Percentiles rank a stretch among this genome's conserved stretches.
phyloP scores from a whole-genome alignment of 2,888 invertebrate genomes.

The Polydrusus cervinus region DNA sequence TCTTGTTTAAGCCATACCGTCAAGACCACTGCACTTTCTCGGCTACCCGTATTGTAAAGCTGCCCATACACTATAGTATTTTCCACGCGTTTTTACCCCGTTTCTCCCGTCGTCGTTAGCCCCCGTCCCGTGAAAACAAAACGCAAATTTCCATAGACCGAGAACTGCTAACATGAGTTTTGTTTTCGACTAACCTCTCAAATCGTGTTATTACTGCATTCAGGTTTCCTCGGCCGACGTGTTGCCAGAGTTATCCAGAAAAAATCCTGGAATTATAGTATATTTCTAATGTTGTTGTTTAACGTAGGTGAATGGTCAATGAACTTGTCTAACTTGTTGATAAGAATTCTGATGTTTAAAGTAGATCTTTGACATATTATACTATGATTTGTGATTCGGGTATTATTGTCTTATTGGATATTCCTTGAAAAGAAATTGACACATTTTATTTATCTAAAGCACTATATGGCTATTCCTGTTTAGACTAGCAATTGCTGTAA shows the following conservation, averaged over 20 bases:
- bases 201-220: conserved; percentile 39
- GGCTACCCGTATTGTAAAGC: not conserved
- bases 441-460: too few species aligned
- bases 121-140: conserved; percentile 15
- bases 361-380: not conserved
- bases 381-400: not conserved
- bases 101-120: not conserved
- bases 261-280: conserved; percentile 27
- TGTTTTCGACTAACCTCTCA: conserved; percentile 44
- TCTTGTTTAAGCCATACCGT: not conserved
- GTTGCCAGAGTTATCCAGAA: conserved; percentile 22
- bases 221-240: conserved; percentile 30
- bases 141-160: conserved; percentile 9
- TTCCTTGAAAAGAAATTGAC: too few species aligned
- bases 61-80: not conserved
- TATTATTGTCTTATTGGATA: too few species aligned
- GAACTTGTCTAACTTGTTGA: conserved; percentile 8
- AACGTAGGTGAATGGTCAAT: conserved; percentile 12
- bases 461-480: too few species aligned
- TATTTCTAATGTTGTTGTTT: not conserved
- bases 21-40: not conserved
- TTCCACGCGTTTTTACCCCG: not conserved
- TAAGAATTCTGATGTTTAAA: not conserved
- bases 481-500: too few species aligned
- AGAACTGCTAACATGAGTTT: conserved; percentile 30